Base-by-base conservation (phyloP, 1,140 invertebrate genomes). In the Galendromus occidentalis region DNA sequence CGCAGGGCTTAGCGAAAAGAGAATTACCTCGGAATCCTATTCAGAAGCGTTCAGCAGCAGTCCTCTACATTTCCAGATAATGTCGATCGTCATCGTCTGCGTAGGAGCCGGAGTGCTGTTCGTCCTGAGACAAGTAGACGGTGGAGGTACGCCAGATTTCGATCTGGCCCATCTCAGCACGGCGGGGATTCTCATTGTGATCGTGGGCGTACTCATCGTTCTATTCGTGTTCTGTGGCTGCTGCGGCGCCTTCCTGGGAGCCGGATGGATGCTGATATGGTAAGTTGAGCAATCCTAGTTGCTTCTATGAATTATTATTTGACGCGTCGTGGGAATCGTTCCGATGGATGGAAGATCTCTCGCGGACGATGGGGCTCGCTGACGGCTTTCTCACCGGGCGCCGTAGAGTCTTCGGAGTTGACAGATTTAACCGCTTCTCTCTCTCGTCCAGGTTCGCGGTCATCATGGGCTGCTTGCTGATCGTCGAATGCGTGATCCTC, bases 201-300 rank as follows among this genome's bases (percentile, higher is more conserved):
- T 59, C 14, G 33, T 59, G 12, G 51, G 51, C 14, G 51, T 59
- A 20, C 51, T 59, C 51, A 9, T 59, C 5, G 22, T 59, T 22
- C 51, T 59, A 4, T 59, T 59, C 51, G 51, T 59, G 22, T 59
- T 59, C 22, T 59, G 51, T 22, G 51, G 51, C 14, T 59, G 51
- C 22, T 59, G 51, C 33, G 51, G 51, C 17, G 51, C 51, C 17
- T 59, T 25, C 51, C 51, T 59, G 17, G 22, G 51, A 1, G 51
- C 51, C 2, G 51, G 51, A 25, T 59, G 51, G 51, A 59, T 59
- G 51, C 51, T 59, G 14, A 59, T 59, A 17, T 59, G 51, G 51
- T 59, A 22, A 17, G 51, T 59, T 47, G n/a, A 9, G 33, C 33
- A 9, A 39, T 6, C 33, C 9, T 39, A 39, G 33, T 4, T 6